A percentile compares a stretch with the other conserved stretches of the same genome.
These are phyloP conservation scores for Sitta europaea DNA, from an alignment of 2,113 vertebrate genomes.

Conservation along the genomic window DNA sequence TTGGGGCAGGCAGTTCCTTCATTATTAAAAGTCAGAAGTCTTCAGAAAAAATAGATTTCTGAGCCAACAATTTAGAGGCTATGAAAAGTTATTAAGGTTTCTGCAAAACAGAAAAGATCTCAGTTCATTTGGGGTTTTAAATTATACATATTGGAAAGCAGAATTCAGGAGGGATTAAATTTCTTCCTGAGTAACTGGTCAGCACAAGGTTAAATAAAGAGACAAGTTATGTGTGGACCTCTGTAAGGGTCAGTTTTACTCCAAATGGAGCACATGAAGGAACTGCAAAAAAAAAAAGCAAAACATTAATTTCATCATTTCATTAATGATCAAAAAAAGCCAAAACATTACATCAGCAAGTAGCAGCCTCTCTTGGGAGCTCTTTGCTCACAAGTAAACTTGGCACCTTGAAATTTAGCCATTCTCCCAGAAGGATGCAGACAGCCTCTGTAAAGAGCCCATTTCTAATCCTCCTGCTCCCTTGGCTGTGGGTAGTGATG, in stretches of 20 bases:
- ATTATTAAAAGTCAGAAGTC: background rate
- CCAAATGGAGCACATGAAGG: background rate
- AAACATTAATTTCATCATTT: no score
- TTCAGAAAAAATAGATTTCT: slow-evolving; percentile 2
- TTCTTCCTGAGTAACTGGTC: background rate
- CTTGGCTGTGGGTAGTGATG: background rate
- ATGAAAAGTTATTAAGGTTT: background rate
- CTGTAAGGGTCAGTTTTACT: background rate
- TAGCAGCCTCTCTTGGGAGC: background rate
- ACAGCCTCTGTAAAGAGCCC: background rate
- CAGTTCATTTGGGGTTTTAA: background rate
- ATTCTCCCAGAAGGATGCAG: background rate
- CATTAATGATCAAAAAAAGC: background rate
- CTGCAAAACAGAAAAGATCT: background rate
- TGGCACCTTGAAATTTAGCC: background rate
- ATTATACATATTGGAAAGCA: background rate
- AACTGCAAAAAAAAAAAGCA: background rate
- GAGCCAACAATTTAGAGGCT: slow-evolving; percentile 9
- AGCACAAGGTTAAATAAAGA: slow-evolving; percentile 20
- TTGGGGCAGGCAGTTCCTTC: background rate
- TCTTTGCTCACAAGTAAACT: background rate
- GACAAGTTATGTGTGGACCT: background rate
- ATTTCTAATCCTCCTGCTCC: background rate
- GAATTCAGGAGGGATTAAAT: background rate
- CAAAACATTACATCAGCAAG: background rate